Conservation (phyloP, 2,113 vertebrate species). For the Diphyllodes magnificus region DNA sequence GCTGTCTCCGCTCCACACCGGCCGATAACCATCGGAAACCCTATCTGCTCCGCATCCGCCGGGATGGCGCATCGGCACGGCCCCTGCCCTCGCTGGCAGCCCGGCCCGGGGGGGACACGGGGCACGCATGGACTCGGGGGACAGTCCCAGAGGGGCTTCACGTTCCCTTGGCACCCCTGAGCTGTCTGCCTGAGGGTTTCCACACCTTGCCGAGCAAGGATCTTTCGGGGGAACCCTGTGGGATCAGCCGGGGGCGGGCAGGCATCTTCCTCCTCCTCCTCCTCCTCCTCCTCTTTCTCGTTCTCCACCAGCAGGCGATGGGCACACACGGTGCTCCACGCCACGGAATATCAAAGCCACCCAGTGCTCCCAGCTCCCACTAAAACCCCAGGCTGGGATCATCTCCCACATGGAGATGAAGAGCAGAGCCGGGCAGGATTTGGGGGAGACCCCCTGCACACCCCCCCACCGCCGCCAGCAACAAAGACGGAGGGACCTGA, state of each 20-base stretch:
- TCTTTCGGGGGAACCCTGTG: background rate
- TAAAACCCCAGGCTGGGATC: background rate
- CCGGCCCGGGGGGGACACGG: accelerated
- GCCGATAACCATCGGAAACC: conserved; percentile 73
- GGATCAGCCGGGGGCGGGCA: background rate
- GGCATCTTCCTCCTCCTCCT: background rate
- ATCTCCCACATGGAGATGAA: background rate
- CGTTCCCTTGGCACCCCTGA: accelerated
- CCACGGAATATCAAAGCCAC: background rate
- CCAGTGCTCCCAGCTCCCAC: background rate
- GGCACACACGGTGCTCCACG: accelerated
- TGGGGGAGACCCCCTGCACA: background rate
- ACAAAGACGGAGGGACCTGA: background rate
- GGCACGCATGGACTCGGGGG: background rate
- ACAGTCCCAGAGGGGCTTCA: background rate
- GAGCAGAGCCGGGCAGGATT: background rate
- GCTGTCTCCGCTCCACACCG: conserved; percentile 27
- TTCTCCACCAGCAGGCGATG: accelerated
- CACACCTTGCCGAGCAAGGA: background rate
- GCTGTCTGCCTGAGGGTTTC: accelerated
- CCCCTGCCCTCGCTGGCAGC: background rate
- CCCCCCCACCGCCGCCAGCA: background rate
- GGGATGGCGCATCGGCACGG: background rate
- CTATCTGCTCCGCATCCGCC: conserved; percentile 60
- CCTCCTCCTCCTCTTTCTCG: background rate